A percentile compares a stretch with the other conserved stretches of the same genome.
These are phyloP conservation scores for Perognathus longimembris DNA, from an alignment of 2,113 vertebrate genomes.

Conservation along the genomic window DNA sequence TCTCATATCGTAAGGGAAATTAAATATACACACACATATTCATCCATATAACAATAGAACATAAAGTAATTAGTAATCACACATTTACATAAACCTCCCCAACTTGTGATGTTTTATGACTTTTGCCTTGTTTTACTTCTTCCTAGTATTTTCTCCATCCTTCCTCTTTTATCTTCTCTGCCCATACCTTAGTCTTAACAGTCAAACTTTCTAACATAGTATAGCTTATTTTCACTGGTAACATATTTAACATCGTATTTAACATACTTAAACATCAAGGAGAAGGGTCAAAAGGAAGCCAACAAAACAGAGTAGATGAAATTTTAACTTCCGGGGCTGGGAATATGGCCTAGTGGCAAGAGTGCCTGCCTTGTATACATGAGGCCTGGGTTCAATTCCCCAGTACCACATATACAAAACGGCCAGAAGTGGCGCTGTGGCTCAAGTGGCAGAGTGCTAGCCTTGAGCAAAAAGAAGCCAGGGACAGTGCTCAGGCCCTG, in stretches of 20 bases:
- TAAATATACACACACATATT: too few species aligned
- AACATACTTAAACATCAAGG: constrained; percentile 54
- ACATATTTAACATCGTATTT: background rate
- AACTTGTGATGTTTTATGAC: background rate
- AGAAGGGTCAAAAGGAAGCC: background rate
- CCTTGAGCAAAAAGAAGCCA: too few species aligned
- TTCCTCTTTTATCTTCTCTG: background rate
- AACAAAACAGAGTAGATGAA: constrained; percentile 39
- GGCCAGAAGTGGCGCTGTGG: too few species aligned
- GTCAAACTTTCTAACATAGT: background rate
- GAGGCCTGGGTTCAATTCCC: too few species aligned
- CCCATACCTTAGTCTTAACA: background rate
- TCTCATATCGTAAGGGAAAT: too few species aligned
- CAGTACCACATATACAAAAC: too few species aligned
- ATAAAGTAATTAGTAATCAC: constrained; percentile 14
- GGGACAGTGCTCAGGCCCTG: too few species aligned
- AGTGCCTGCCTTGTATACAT: too few species aligned
- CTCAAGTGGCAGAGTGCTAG: too few species aligned
- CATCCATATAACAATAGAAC: background rate
- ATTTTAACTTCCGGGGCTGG: background rate
- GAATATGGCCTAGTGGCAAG: too few species aligned
- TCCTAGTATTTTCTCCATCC: background rate
- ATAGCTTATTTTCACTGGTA: constrained; percentile 23
- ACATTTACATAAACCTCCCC: background rate
- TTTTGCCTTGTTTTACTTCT: constrained; percentile 18